Conservation (phyloP, 2,888 invertebrate genomes). For the Aquatica leii region DNA sequence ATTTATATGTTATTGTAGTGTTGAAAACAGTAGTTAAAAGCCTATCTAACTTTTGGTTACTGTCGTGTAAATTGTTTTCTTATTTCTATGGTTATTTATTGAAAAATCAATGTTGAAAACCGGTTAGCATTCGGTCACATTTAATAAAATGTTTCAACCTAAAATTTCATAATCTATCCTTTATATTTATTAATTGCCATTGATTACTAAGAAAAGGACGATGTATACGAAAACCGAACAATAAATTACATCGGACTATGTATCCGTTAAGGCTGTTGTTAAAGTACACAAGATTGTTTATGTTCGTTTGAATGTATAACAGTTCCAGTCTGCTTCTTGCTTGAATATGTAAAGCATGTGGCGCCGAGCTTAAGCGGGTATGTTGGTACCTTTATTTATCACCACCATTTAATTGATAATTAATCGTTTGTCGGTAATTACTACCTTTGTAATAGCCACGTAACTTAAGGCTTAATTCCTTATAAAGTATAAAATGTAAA, state of each 20-base stretch:
- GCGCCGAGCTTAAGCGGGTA: constrained; percentile 44
- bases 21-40: too few relatives aligned
- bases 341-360: constrained; percentile 42
- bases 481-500: background rate
- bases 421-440: constrained; percentile 56
- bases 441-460: constrained; percentile 38
- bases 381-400: constrained; percentile 52
- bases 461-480: constrained; percentile 4
- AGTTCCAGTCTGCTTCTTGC: constrained; percentile 24
- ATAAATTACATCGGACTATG: constrained; percentile 20
- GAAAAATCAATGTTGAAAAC: too few relatives aligned
- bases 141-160: background rate
- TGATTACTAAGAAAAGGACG: constrained; percentile 1
- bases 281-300: constrained; percentile 21
- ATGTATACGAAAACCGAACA: constrained; percentile 13
- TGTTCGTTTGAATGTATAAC: constrained; percentile 29
- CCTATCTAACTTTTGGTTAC: too few relatives aligned
- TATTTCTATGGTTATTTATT: too few relatives aligned
- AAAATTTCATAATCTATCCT: background rate
- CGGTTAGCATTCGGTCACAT: too few relatives aligned
- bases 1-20: too few relatives aligned
- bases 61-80: too few relatives aligned
- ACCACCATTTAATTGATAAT: constrained; percentile 55
- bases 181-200: constrained; percentile 6
- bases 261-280: constrained; percentile 23